Evolutionary conservation across 2,888 invertebrate species (phyloP).

Genomic region (Synergus gifuensis): DNA sequence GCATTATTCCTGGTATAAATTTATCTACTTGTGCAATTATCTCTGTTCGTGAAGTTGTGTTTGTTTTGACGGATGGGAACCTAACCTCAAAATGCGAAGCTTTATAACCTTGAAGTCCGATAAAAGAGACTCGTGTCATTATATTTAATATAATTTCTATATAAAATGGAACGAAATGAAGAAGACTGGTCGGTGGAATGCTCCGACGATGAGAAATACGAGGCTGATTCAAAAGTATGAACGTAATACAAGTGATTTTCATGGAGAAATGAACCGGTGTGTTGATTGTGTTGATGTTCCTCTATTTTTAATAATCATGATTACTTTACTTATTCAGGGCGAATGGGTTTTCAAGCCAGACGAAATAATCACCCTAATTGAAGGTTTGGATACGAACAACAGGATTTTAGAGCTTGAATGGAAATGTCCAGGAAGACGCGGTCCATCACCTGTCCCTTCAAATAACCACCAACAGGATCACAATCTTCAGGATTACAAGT

Average conservation of each 20-base stretch:
- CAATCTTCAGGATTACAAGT: conserved; percentile 69
- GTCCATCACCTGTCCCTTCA: conserved; percentile 85
- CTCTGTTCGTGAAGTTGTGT: background rate
- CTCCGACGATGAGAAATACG: conserved; percentile 83
- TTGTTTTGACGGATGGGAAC: conserved; percentile 46
- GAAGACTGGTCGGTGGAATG: conserved; percentile 84
- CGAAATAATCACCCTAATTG: conserved; percentile 86
- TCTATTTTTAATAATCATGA: background rate
- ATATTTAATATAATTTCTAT: background rate
- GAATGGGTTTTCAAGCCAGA: conserved; percentile 84
- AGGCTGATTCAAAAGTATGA: conserved; percentile 68
- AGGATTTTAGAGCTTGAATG: conserved; percentile 86
- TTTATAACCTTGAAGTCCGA: conserved; percentile 18
- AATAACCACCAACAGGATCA: conserved; percentile 76
- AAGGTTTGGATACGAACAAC: conserved; percentile 83
- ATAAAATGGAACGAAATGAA: conserved; percentile 73
- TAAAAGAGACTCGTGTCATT: background rate
- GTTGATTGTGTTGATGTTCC: background rate
- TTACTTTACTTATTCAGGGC: conserved; percentile 57
- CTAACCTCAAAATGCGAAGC: conserved; percentile 28
- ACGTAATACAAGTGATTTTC: background rate
- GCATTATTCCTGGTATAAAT: background rate
- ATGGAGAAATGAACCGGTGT: background rate
- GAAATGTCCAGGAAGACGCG: conserved; percentile 89
- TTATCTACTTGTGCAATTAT: background rate